These are phyloP conservation scores for Lepisosteus osseus DNA, from an alignment of 2,113 vertebrate genomes.

Conservation along the genomic window DNA sequence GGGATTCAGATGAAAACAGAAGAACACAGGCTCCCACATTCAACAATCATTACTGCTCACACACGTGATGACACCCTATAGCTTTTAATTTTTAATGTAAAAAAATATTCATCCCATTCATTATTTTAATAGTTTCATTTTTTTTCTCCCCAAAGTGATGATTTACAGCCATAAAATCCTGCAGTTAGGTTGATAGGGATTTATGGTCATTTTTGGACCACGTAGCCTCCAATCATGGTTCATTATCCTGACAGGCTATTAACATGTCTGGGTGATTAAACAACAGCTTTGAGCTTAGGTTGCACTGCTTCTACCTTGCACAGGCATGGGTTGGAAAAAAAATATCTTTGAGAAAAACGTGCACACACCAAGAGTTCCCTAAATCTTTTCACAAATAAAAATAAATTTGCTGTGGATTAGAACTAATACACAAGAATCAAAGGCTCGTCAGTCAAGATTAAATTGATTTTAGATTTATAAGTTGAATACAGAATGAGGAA, in stretches of 20 bases:
- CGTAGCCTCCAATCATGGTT: slow-evolving; percentile 46
- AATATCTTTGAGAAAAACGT: neutral
- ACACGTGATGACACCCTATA: slow-evolving; percentile 37
- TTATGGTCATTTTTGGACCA: slow-evolving; percentile 48
- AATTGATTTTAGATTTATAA: slow-evolving; percentile 1
- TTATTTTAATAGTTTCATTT: slow-evolving; percentile 52
- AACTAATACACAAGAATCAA: slow-evolving; percentile 1
- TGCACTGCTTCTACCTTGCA: slow-evolving; percentile 23
- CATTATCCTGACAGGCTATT: slow-evolving; percentile 45
- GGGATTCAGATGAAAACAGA: neutral
- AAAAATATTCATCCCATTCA: slow-evolving; percentile 50
- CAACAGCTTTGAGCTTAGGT: slow-evolving; percentile 32
- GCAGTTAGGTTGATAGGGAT: slow-evolving; percentile 40
- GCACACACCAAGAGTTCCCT: neutral
- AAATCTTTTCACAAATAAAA: neutral
- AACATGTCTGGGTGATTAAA: slow-evolving; percentile 45
- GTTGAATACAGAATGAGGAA: neutral
- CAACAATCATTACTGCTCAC: slow-evolving; percentile 37
- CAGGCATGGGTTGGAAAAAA: neutral
- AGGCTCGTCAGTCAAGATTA: slow-evolving; percentile 4
- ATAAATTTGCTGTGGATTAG: neutral
- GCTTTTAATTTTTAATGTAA: slow-evolving; percentile 50
- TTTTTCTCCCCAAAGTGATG: slow-evolving; percentile 40
- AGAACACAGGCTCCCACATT: slow-evolving; percentile 27
- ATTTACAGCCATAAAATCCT: slow-evolving; percentile 42